These are phyloP conservation scores for Lerista edwardsae DNA, from an alignment of 2,797 vertebrate genomes.

Conservation along the genomic window DNA sequence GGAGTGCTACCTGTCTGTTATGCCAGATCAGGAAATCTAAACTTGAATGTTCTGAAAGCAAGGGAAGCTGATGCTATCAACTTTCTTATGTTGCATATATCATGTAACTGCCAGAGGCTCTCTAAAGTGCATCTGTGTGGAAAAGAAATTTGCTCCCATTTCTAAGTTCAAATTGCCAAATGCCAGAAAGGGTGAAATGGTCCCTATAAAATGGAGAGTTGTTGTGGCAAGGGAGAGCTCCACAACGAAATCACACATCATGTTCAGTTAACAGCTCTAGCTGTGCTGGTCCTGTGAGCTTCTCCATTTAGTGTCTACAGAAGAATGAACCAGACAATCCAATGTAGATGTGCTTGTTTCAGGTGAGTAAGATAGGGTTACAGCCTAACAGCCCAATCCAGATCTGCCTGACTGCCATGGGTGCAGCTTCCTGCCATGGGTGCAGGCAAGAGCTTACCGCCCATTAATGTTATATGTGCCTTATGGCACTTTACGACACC, in stretches of 20 bases:
- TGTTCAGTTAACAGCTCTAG: too few species aligned
- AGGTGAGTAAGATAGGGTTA: too few species aligned
- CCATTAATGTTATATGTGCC: too few species aligned
- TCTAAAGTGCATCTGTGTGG: background rate
- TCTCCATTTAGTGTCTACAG: background rate
- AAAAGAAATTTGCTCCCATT: background rate
- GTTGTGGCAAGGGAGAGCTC: background rate
- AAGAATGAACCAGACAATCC: background rate
- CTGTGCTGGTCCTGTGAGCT: background rate
- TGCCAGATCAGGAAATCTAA: background rate
- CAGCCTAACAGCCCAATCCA: too few species aligned
- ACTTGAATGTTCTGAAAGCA: background rate
- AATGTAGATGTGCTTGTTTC: too few species aligned
- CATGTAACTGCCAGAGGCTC: background rate
- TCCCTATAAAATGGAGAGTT: background rate
- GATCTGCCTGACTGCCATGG: too few species aligned
- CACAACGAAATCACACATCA: background rate
- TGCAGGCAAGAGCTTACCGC: too few species aligned
- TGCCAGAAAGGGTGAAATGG: background rate
- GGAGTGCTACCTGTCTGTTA: background rate
- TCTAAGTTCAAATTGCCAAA: background rate
- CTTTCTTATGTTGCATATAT: background rate
- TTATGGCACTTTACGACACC: too few species aligned
- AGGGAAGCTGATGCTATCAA: background rate
- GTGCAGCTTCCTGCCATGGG: too few species aligned